Percentiles rank a stretch among this genome's conserved stretches.
Conservation (phyloP, 2,797 vertebrate species). For the Kryptopterus vitreolus region DNA sequence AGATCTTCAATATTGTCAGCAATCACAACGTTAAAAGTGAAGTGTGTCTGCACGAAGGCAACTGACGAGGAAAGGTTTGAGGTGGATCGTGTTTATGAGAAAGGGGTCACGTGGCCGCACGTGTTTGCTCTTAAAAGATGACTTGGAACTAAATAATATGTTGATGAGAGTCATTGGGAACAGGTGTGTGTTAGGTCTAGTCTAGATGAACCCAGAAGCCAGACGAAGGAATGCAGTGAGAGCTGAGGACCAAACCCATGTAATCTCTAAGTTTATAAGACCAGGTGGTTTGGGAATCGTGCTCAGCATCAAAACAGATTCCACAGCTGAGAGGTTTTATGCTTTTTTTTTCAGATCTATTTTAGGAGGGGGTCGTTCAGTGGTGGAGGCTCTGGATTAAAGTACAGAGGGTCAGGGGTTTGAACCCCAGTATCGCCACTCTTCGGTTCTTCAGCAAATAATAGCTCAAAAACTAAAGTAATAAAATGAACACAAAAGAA, state of each 20-base stretch:
- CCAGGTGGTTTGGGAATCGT: slow-evolving; percentile 38
- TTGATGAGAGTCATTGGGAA: background rate
- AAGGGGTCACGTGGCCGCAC: background rate
- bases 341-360: slow-evolving; percentile 8
- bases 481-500: background rate
- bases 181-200: background rate
- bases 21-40: slow-evolving; percentile 3
- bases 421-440: too few species aligned
- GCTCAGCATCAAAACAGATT: slow-evolving; percentile 8
- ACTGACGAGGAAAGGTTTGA: background rate
- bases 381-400: too few species aligned
- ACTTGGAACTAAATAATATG: background rate
- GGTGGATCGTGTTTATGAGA: background rate
- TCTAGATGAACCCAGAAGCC: background rate
- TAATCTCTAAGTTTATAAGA: background rate
- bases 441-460: too few species aligned
- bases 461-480: background rate
- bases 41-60: background rate
- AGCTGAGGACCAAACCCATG: slow-evolving; percentile 2
- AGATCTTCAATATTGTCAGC: slow-evolving; percentile 43
- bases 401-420: too few species aligned
- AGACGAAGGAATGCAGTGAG: background rate
- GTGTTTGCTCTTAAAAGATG: background rate
- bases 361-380: too few species aligned
- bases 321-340: slow-evolving; percentile 20